Base-by-base conservation (phyloP, 2,888 invertebrate species). In the Hypsopygia costalis region DNA sequence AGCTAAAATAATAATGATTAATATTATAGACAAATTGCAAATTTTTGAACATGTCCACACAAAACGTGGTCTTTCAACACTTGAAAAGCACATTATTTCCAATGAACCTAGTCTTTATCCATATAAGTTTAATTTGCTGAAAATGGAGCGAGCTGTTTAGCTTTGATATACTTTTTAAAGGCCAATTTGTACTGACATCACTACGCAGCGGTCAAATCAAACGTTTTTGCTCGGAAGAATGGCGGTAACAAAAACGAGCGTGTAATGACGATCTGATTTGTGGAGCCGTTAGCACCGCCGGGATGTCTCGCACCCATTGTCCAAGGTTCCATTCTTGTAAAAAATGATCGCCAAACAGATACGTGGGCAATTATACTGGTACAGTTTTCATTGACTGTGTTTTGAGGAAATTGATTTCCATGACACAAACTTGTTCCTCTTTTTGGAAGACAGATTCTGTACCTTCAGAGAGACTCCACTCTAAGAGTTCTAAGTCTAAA, bases 231-330 rank as follows among this genome's bases (percentile, higher is more conserved):
- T 55, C 53, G 46, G 42, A 65, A 68, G 70, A 70, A 75, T 67
- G 72, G 54, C 55, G 55, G 63, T 64, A 67, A 75, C 68, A 74
- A 76, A 72, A 62, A 56, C 48, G 41, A 43, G 57, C 73, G 69
- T 70, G 75, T 77, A 81, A 81, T 79, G 72, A 69, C 72, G 58
- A 69, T 69, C 69, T 62, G 69, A 68, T 72, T 64, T 64, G 58
- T 60, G 41, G 55, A 73, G 39, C 80, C 81, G 79, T 77, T 80
- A 78, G 62, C 52, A 52, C 62, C 56, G 61, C 55, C 16, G 16
- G 16, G 59, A 25, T 6, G 16, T 55, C 58, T 52, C 57, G 57
- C 64, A 57, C 55, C 65, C 55, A 70, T 69, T 72, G 72, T 74
- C 60, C 58, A 44, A 48, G 62, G 68, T 72, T 77, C 67, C 66